Percentiles rank a stretch among this genome's conserved stretches.
Conservation (phyloP, 2,888 invertebrate genomes). For the Odontomyia ornata region DNA sequence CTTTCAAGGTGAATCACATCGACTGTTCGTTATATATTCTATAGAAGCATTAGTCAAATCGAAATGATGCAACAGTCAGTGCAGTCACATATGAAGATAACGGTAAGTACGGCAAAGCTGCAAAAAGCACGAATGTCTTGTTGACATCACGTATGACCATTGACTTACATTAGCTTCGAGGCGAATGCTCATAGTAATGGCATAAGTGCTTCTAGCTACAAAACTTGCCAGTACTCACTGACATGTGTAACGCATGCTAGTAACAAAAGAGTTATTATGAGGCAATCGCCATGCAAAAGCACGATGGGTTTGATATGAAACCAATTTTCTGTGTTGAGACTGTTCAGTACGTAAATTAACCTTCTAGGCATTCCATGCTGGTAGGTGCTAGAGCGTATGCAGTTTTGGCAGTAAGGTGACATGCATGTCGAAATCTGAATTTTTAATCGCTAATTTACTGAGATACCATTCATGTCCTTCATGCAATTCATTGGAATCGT, state of each 20-base stretch:
- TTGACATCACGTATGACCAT: slow-evolving; percentile 36
- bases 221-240: background rate
- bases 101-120: background rate
- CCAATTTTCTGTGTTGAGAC: slow-evolving; percentile 8
- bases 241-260: too few species aligned
- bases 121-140: slow-evolving; percentile 13
- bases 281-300: background rate
- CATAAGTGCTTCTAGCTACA: background rate
- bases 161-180: slow-evolving; percentile 34
- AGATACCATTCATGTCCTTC: background rate
- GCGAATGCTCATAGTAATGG: background rate
- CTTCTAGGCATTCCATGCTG: slow-evolving; percentile 3
- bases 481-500: background rate
- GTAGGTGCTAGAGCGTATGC: background rate
- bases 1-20: background rate
- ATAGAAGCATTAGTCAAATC: slow-evolving; percentile 7
- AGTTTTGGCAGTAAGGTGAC: slow-evolving; percentile 15
- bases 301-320: background rate
- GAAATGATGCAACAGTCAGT: background rate
- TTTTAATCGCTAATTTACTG: background rate
- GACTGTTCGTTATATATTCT: background rate
- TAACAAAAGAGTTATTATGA: background rate
- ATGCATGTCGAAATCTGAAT: slow-evolving; percentile 22
- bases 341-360: slow-evolving; percentile 1
- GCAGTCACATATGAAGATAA: background rate